These are phyloP conservation scores for Porites evermanni DNA, from an alignment of 92 coral and sea anemone species.

Conservation along the genomic window DNA sequence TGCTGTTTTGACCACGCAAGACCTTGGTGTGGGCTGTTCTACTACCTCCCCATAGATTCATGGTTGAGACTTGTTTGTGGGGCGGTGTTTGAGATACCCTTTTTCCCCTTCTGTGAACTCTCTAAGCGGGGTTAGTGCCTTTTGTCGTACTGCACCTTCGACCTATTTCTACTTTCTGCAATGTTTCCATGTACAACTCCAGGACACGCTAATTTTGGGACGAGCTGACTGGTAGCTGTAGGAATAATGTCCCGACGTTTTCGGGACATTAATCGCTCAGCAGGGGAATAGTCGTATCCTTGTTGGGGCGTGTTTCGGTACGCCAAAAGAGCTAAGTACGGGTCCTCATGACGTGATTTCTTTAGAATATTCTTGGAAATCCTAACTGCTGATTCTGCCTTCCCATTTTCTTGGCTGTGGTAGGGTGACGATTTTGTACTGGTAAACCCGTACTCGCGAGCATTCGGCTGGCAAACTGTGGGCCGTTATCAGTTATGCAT, in stretches of 20 bases:
- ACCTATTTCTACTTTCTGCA: conserved; percentile 13
- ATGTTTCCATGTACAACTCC: conserved; percentile 14
- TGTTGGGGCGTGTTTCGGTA: no score
- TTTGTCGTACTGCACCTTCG: background rate
- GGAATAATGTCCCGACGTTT: conserved; percentile 25
- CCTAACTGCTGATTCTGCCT: conserved; percentile 7
- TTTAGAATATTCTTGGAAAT: background rate
- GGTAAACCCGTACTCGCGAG: no score
- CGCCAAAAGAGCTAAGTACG: no score
- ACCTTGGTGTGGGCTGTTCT: conserved; percentile 24
- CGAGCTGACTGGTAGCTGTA: no score
- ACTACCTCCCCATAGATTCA: conserved; percentile 40
- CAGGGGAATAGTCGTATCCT: no score
- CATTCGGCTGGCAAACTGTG: background rate
- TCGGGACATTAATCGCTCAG: conserved; percentile 29
- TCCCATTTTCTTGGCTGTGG: background rate
- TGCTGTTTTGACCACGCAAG: conserved; percentile 29
- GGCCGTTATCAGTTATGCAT: background rate
- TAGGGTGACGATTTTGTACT: no score
- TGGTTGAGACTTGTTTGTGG: conserved; percentile 38
- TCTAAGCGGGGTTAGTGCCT: background rate
- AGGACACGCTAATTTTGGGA: conserved; percentile 1
- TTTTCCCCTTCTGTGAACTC: background rate
- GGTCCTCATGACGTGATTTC: background rate
- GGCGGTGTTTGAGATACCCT: conserved; percentile 23